A percentile compares a stretch with the other conserved stretches of the same genome.
Conservation (phyloP, 2,888 invertebrate species). For the Gnatocerus cornutus region DNA sequence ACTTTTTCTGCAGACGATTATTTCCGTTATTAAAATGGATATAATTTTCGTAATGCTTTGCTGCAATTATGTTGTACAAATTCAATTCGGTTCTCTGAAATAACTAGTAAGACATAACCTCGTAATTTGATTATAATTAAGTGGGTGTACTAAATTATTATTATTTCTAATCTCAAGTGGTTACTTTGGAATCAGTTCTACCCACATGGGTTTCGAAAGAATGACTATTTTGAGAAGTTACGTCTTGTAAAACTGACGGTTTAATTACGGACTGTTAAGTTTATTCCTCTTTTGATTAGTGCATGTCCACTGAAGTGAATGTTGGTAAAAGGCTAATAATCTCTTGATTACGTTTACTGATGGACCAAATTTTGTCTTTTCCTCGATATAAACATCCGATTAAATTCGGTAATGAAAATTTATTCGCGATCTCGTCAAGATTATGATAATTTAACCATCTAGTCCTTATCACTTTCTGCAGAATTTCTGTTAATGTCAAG, state of each 20-base stretch:
- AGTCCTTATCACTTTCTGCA: too few relatives aligned
- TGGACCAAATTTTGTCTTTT: too few relatives aligned
- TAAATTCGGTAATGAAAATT: too few relatives aligned
- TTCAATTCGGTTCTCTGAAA: too few relatives aligned
- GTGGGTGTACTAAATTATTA: neutral
- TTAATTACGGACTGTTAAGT: constrained; percentile 1
- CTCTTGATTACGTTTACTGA: neutral
- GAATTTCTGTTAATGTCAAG: too few relatives aligned
- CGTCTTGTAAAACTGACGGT: neutral
- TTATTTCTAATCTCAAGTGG: neutral
- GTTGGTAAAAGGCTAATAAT: neutral
- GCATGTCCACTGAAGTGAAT: neutral
- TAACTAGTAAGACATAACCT: too few relatives aligned
- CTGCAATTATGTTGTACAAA: neutral
- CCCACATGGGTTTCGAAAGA: neutral
- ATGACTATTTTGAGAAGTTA: neutral
- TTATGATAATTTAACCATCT: too few relatives aligned
- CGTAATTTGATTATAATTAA: neutral
- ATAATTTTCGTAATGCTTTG: neutral
- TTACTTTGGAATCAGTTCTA: neutral
- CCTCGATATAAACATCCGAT: too few relatives aligned
- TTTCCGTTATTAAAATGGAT: constrained; percentile 6
- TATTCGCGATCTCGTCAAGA: too few relatives aligned
- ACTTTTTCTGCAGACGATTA: neutral
- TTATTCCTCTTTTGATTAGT: neutral